These are phyloP conservation scores for Nesoenas mayeri DNA, from an alignment of 2,113 vertebrate species.

Conservation along the genomic window DNA sequence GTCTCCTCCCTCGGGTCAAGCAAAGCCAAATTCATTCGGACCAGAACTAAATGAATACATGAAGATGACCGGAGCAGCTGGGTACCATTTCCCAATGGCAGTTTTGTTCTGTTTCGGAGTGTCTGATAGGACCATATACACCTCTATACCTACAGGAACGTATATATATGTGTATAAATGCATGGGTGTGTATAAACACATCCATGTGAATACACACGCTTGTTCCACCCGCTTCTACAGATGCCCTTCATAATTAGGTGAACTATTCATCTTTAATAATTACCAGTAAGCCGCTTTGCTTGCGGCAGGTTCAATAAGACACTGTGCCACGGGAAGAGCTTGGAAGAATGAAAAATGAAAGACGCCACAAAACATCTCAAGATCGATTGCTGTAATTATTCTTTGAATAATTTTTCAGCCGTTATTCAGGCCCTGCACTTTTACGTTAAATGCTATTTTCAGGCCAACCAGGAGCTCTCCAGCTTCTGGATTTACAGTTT, in stretches of 20 bases:
- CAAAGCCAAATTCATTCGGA: not conserved
- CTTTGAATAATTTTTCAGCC: constrained; percentile 57
- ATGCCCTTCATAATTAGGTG: not conserved
- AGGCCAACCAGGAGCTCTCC: constrained; percentile 41
- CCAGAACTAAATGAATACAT: not conserved
- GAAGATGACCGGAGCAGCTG: not conserved
- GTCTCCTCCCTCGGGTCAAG: not conserved
- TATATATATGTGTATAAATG: fast-evolving
- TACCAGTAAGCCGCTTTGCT: not conserved
- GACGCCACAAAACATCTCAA: constrained; percentile 46
- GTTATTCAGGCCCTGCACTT: constrained; percentile 32
- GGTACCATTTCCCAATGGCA: not conserved
- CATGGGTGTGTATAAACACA: fast-evolving
- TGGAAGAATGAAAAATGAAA: constrained; percentile 46
- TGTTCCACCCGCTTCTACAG: not conserved
- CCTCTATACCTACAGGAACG: fast-evolving
- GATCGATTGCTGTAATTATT: constrained; percentile 62
- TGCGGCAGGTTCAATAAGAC: not conserved
- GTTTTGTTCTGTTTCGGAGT: not conserved
- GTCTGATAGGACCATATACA: too few species aligned
- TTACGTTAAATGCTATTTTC: constrained; percentile 47
- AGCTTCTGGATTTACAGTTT: constrained; percentile 58
- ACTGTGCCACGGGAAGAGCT: constrained; percentile 18
- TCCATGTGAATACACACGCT: fast-evolving
- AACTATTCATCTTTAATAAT: not conserved